Evolutionary conservation across 2,888 invertebrate genomes (phyloP).

Genomic region (Acleris literana): DNA sequence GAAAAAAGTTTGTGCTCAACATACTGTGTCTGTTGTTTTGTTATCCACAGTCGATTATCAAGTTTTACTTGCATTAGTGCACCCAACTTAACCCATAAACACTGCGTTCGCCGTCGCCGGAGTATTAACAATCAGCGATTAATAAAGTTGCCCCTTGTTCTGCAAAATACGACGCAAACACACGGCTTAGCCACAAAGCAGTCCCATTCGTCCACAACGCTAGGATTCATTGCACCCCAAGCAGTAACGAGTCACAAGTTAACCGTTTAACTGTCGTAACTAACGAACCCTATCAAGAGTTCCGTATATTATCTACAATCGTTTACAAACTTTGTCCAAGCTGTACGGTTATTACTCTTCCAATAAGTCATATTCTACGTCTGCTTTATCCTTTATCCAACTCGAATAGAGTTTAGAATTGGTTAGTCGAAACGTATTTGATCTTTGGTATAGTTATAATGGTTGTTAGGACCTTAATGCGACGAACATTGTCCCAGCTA

Average conservation of each 20-base stretch:
- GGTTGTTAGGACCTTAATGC: conserved; percentile 50
- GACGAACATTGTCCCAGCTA: conserved; percentile 65
- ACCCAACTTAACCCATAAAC: too few relatives aligned
- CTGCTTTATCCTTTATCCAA: conserved; percentile 52
- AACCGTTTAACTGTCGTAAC: conserved; percentile 29
- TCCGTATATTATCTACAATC: conserved; percentile 59
- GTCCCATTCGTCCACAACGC: conserved; percentile 17
- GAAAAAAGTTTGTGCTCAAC: too few relatives aligned
- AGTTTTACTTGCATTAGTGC: too few relatives aligned
- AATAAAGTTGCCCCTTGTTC: not conserved
- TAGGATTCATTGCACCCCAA: conserved; percentile 24
- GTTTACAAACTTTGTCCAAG: conserved; percentile 52
- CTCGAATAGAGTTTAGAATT: conserved; percentile 53
- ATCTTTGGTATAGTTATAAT: conserved; percentile 32
- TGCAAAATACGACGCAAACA: conserved; percentile 5
- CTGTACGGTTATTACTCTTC: conserved; percentile 54
- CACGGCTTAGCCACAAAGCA: conserved; percentile 11
- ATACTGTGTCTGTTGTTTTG: too few relatives aligned
- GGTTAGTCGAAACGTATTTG: conserved; percentile 42
- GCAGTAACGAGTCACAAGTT: conserved; percentile 19
- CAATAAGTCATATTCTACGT: conserved; percentile 48
- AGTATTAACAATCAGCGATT: not conserved
- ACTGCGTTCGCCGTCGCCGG: not conserved
- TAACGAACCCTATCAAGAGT: conserved; percentile 47
- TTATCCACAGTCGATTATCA: too few relatives aligned